These are phyloP conservation scores for Smutsia gigantea DNA, from an alignment of 2,797 vertebrate species.

Conservation along the genomic window DNA sequence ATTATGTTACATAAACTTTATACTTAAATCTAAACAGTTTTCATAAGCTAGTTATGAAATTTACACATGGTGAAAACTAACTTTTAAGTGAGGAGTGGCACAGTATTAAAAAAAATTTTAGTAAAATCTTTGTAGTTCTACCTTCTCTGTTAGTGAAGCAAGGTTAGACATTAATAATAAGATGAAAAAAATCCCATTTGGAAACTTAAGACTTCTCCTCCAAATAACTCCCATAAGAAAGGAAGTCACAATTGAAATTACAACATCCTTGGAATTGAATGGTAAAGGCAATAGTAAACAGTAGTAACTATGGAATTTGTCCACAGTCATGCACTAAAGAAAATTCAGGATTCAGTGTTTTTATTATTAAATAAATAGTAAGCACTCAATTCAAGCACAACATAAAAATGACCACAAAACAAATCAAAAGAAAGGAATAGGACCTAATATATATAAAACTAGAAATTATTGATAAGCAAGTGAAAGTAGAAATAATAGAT, in stretches of 20 bases:
- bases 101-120: constrained; percentile 8
- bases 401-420: constrained; percentile 10
- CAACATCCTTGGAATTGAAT: background rate
- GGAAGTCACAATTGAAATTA: constrained; percentile 26
- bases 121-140: background rate
- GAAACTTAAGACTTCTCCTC: constrained; percentile 27
- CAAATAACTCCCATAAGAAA: background rate
- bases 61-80: background rate
- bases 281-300: background rate
- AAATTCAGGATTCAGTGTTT: background rate
- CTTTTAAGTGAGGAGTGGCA: background rate
- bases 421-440: constrained; percentile 33
- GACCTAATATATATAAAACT: background rate
- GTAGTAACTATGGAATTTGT: background rate
- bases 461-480: background rate
- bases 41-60: background rate
- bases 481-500: background rate
- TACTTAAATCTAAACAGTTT: background rate
- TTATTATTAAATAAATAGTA: background rate
- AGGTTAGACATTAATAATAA: background rate
- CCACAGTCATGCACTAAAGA: background rate
- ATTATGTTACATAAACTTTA: background rate
- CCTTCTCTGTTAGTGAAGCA: background rate
- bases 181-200: background rate
- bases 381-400: background rate